Conservation (phyloP, 2,797 vertebrate genomes). For the Alcedo quadribrachys region DNA sequence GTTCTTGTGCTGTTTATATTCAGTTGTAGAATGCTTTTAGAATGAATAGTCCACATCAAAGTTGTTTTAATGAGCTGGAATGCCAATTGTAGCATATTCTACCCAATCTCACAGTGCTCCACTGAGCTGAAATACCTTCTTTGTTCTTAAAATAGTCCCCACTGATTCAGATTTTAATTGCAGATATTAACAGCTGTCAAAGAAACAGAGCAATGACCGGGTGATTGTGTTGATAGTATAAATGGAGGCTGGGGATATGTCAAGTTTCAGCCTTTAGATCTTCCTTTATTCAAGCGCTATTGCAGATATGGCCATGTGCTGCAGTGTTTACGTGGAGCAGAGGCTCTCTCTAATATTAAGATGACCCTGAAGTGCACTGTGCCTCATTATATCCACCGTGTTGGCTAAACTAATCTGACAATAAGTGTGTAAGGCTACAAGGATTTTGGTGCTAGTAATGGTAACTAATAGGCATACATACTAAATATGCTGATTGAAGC, state of each 20-base stretch:
- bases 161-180: constrained; percentile 64
- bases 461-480: neutral
- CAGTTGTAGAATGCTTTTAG: neutral
- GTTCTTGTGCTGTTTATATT: constrained; percentile 13
- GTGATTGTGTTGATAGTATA: constrained; percentile 33
- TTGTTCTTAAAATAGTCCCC: constrained; percentile 62
- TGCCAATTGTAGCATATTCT: constrained; percentile 4
- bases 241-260: neutral
- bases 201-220: constrained; percentile 25
- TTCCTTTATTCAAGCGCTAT: neutral
- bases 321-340: neutral
- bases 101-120: neutral
- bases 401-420: constrained; percentile 22
- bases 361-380: neutral
- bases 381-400: neutral
- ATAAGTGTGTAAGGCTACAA: neutral
- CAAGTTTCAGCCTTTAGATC: neutral
- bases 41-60: neutral
- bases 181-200: constrained; percentile 63
- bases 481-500: neutral
- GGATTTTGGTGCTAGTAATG: neutral
- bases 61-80: constrained; percentile 53
- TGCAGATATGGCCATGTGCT: neutral
- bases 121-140: constrained; percentile 41
- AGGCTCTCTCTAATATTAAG: neutral